phyloP scores from a whole-genome alignment of 2,888 invertebrate species.

The Iselma pallidipennis region DNA sequence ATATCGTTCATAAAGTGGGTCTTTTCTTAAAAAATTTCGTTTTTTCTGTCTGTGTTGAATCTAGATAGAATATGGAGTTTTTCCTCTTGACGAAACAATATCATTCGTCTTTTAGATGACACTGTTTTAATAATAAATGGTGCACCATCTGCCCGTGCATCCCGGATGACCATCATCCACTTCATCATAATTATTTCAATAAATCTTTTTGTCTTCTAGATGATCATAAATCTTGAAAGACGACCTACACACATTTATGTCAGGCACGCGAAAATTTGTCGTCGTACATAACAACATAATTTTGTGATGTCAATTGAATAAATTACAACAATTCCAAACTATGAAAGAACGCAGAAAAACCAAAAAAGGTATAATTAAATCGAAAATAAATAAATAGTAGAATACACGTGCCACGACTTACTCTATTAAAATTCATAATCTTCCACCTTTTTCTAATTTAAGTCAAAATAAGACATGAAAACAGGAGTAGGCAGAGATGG shows the following conservation, averaged over 20 bases:
- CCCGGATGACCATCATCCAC: slow-evolving; percentile 35
- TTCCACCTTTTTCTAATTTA: too few species aligned
- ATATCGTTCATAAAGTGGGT: not conserved
- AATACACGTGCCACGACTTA: too few species aligned
- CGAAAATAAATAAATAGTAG: too few species aligned
- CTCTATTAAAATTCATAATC: too few species aligned
- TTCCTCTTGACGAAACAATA: too few species aligned
- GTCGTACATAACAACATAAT: not conserved
- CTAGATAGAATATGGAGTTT: not conserved
- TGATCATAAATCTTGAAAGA: slow-evolving; percentile 32
- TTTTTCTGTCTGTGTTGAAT: too few species aligned
- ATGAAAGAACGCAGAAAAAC: too few species aligned
- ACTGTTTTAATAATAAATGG: slow-evolving; percentile 18
- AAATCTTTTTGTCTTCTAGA: slow-evolving; percentile 37
- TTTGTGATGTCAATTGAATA: not conserved
- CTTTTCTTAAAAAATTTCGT: too few species aligned
- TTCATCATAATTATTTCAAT: slow-evolving; percentile 30
- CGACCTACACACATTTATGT: slow-evolving; percentile 30
- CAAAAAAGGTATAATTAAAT: too few species aligned
- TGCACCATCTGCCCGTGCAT: slow-evolving; percentile 26
- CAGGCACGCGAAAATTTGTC: slow-evolving; percentile 33
- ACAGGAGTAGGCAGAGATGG: too few species aligned
- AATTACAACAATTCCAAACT: too few species aligned
- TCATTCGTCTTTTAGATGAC: not conserved
- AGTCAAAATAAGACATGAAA: too few species aligned